phyloP scores from a whole-genome alignment of 2,113 vertebrate species.

The Campylorhamphus procurvoides region DNA sequence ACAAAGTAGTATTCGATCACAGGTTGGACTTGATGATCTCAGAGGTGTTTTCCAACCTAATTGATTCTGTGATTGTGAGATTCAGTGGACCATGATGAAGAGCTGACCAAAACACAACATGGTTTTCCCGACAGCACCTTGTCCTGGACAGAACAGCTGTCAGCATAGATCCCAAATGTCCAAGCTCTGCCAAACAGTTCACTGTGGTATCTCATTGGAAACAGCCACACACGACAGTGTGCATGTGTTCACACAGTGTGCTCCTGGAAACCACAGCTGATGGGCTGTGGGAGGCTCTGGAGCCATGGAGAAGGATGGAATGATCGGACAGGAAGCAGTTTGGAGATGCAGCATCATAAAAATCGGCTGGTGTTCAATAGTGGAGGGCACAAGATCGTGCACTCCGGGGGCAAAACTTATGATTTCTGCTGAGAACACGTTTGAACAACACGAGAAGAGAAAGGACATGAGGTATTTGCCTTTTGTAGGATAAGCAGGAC shows the following conservation, averaged over 20 bases:
- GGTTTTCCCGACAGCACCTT: not conserved
- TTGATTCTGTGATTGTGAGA: not conserved
- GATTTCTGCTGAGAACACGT: not conserved
- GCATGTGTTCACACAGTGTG: rapidly evolving
- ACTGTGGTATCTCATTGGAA: rapidly evolving
- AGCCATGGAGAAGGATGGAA: not conserved
- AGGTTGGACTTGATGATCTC: not conserved
- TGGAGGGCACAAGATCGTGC: rapidly evolving
- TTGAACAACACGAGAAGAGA: not conserved
- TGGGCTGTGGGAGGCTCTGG: not conserved
- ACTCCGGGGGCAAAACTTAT: rapidly evolving
- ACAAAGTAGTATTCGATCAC: not conserved
- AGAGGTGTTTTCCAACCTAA: not conserved
- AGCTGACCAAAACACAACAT: not conserved
- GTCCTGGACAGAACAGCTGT: not conserved
- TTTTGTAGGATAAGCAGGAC: not conserved
- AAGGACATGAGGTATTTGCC: not conserved
- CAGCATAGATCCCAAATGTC: not conserved
- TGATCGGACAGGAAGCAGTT: not conserved
- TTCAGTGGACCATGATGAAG: not conserved
- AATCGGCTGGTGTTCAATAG: not conserved
- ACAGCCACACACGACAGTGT: not conserved
- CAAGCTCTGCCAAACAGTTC: not conserved
- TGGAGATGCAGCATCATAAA: not conserved
- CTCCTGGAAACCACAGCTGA: not conserved